These are phyloP conservation scores for Proteles cristata DNA, from an alignment of 2,113 vertebrate genomes.

Conservation along the genomic window DNA sequence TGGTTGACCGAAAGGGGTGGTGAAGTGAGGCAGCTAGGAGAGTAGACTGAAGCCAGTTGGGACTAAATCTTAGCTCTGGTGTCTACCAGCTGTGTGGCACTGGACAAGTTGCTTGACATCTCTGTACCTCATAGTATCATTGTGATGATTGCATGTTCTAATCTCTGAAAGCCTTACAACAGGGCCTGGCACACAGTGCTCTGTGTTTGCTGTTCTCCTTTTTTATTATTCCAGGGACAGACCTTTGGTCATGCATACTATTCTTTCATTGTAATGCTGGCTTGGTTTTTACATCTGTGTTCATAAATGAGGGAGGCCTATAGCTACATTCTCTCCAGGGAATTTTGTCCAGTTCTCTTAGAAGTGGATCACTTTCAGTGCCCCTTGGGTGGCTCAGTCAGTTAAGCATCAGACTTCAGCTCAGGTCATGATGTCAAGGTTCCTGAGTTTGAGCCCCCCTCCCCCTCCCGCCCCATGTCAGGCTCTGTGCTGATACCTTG, in stretches of 20 bases:
- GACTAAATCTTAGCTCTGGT: not conserved
- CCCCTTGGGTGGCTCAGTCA: no score
- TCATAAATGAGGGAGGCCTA: not conserved
- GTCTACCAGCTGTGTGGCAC: not conserved
- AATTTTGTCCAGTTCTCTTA: not conserved
- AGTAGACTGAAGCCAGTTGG: not conserved
- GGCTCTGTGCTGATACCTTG: no score
- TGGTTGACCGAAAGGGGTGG: not conserved
- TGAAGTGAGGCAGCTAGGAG: not conserved
- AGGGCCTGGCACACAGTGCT: fast-evolving
- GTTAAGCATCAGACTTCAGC: no score
- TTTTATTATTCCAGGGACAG: not conserved
- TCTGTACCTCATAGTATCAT: not conserved
- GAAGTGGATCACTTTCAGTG: not conserved
- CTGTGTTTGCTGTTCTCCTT: not conserved
- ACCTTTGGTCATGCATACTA: not conserved
- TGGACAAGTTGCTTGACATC: not conserved
- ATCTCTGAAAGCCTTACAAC: not conserved
- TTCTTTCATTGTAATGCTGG: not conserved
- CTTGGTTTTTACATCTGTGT: not conserved
- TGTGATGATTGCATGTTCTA: not conserved
- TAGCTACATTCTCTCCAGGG: not conserved
- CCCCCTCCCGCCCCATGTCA: no score
- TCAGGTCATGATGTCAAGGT: no score
- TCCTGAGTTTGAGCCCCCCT: no score